phyloP scores from a whole-genome alignment of 1,140 invertebrate species.

The Brachionus calyciflorus region DNA sequence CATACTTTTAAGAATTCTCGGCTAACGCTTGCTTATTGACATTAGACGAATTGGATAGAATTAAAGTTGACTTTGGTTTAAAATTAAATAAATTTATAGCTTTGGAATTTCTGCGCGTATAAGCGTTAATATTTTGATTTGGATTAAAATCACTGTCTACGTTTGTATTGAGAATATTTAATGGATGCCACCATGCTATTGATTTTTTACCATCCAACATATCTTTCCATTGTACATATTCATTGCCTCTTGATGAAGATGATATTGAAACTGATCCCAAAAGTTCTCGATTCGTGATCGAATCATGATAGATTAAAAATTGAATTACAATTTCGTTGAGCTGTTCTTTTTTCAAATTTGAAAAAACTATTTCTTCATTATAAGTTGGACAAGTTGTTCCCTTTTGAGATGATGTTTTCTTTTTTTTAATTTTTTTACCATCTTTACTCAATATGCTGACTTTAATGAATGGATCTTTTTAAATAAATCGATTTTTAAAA shows the following conservation, averaged over 20 bases:
- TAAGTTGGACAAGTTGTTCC: slow-evolving; percentile 94
- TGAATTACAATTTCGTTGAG: slow-evolving; percentile 46
- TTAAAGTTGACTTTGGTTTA: slow-evolving; percentile 7
- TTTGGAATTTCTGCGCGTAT: slow-evolving; percentile 20
- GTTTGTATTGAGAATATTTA: not conserved
- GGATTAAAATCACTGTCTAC: slow-evolving; percentile 14
- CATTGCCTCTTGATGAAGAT: slow-evolving; percentile 30
- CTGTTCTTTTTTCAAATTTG: slow-evolving; percentile 65
- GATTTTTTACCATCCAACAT: slow-evolving; percentile 40
- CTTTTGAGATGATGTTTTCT: slow-evolving; percentile 98
- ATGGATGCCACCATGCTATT: slow-evolving; percentile 42
- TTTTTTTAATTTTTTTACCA: slow-evolving; percentile 93
- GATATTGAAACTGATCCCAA: slow-evolving; percentile 34
- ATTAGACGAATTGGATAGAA: not conserved
- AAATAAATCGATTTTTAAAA: no score
- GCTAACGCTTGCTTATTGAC: not conserved
- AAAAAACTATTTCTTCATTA: slow-evolving; percentile 83
- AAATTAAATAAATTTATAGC: slow-evolving; percentile 32
- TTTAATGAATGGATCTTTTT: slow-evolving; percentile 76
- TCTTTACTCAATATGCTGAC: slow-evolving; percentile 88
- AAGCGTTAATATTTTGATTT: slow-evolving; percentile 11
- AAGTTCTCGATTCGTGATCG: slow-evolving; percentile 17
- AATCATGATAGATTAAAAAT: slow-evolving; percentile 25
- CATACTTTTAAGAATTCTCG: not conserved
- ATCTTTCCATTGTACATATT: slow-evolving; percentile 44